These are phyloP conservation scores for Caenorhabditis briggsae DNA, from an alignment of 1,140 invertebrate species.

Conservation along the genomic window DNA sequence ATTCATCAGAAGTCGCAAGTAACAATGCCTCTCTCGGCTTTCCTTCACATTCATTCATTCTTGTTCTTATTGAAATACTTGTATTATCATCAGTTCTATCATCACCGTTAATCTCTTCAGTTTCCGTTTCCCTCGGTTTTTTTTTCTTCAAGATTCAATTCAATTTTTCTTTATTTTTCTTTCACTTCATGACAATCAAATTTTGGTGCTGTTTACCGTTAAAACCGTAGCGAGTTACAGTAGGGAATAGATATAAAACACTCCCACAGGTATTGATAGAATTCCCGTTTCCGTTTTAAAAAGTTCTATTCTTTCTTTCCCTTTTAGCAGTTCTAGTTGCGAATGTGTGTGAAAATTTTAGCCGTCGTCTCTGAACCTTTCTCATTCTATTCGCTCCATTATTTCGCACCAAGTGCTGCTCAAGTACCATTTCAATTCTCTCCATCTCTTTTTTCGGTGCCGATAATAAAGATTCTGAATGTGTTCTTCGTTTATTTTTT, in stretches of 20 bases:
- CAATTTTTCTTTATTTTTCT: neutral
- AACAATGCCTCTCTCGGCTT: neutral
- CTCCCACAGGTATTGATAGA: conserved; percentile 6
- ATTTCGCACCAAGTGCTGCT: conserved; percentile 49
- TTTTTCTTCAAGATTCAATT: neutral
- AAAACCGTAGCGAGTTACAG: neutral
- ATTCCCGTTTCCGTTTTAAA: neutral
- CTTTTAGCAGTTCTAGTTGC: neutral
- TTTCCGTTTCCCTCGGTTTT: neutral
- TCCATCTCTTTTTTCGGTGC: neutral
- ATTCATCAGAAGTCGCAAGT: conserved; percentile 37
- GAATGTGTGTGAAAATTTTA: conserved; percentile 6
- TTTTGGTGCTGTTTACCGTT: conserved; percentile 17
- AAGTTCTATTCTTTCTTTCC: neutral
- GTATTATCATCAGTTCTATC: neutral
- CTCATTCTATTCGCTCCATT: conserved; percentile 28
- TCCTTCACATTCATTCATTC: neutral
- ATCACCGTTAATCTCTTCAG: neutral
- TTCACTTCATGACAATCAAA: neutral
- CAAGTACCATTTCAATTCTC: conserved; percentile 19
- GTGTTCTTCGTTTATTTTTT: neutral
- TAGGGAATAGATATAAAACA: conserved; percentile 9
- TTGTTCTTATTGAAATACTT: conserved; percentile 7
- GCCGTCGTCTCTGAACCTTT: conserved; percentile 17
- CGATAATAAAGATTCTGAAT: conserved; percentile 4